Conservation (phyloP, 2,888 invertebrate genomes). For the Ethmia dodecea region DNA sequence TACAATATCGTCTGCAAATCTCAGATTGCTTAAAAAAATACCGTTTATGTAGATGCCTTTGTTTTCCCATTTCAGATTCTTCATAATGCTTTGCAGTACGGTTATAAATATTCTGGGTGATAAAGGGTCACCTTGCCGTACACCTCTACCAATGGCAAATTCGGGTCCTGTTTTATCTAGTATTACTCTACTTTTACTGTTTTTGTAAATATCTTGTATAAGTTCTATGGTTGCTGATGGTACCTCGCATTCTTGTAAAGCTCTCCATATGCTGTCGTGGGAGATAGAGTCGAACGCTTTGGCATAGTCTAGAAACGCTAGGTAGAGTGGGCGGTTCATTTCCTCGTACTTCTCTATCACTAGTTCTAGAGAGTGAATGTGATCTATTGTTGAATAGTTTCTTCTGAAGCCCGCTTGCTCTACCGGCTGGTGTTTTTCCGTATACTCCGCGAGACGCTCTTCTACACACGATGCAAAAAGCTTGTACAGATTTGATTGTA, state of each 20-base stretch:
- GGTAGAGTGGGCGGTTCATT: slow-evolving; percentile 6
- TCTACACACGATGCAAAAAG: too few relatives aligned
- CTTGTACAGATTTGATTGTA: too few relatives aligned
- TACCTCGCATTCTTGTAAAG: slow-evolving; percentile 9
- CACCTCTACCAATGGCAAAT: slow-evolving; percentile 9
- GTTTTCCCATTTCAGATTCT: neutral
- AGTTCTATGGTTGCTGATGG: slow-evolving; percentile 10
- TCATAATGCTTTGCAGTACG: neutral
- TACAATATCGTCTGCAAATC: slow-evolving; percentile 1
- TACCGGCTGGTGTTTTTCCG: slow-evolving; percentile 8
- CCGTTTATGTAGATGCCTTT: neutral
- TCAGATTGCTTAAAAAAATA: neutral
- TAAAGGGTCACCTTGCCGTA: slow-evolving; percentile 6
- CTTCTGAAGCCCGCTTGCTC: slow-evolving; percentile 18
- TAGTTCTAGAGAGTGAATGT: slow-evolving; percentile 13
- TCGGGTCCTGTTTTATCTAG: slow-evolving; percentile 9
- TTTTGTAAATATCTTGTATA: slow-evolving; percentile 13
- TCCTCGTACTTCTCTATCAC: slow-evolving; percentile 17
- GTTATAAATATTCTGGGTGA: slow-evolving; percentile 7
- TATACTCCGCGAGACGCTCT: too few relatives aligned
- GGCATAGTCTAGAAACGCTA: slow-evolving; percentile 1
- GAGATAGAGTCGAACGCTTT: slow-evolving; percentile 12
- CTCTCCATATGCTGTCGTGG: slow-evolving; percentile 13
- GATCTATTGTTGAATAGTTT: slow-evolving; percentile 11
- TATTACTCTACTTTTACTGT: slow-evolving; percentile 13